Evolutionary conservation across 2,113 vertebrate species (phyloP).

Genomic region (Theropithecus gelada): DNA sequence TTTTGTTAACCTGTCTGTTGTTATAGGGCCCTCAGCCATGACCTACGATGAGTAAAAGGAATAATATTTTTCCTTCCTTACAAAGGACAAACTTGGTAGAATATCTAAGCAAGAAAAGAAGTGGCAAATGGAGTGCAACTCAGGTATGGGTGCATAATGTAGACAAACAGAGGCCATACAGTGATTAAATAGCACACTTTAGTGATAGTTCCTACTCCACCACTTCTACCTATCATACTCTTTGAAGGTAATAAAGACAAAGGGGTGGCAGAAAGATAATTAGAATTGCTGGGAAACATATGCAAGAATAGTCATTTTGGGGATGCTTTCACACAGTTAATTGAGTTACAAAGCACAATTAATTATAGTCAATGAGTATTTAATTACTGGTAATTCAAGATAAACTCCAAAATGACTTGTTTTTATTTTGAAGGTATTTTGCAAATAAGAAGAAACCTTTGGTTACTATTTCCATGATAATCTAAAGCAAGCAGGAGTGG

Average conservation of each 20-base stretch:
- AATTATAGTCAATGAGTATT: neutral
- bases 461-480: neutral
- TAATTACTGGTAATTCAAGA: neutral
- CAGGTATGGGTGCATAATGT: neutral
- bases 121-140: neutral
- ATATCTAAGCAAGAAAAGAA: neutral
- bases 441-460: neutral
- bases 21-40: neutral
- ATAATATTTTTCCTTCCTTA: neutral
- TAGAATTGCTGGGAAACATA: neutral
- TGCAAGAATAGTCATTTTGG: neutral
- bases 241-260: neutral
- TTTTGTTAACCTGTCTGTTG: neutral
- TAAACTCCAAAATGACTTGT: neutral
- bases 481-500: neutral
- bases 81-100: neutral
- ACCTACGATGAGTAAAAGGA: neutral
- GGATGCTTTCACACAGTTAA: neutral
- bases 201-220: neutral
- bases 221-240: neutral
- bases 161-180: neutral
- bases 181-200: neutral
- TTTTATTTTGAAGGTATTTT: constrained; percentile 33
- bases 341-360: neutral
- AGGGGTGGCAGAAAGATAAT: neutral